Conservation (phyloP, 2,113 vertebrate genomes). For the Mastomys natalensis region DNA sequence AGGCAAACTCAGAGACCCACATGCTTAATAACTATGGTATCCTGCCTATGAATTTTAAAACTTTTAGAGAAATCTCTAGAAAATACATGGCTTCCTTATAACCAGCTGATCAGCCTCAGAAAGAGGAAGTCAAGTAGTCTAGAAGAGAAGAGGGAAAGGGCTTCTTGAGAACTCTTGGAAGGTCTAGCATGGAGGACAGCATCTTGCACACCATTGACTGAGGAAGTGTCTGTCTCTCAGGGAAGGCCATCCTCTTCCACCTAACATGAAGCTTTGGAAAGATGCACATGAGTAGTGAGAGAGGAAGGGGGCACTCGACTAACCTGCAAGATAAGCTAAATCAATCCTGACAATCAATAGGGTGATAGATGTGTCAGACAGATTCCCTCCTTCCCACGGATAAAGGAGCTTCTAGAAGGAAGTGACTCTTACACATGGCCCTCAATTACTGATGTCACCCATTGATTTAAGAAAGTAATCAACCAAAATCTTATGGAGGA, state of each 20-base stretch:
- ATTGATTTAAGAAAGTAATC: not conserved
- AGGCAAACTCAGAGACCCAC: not conserved
- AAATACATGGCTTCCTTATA: not conserved
- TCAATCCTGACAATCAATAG: not conserved
- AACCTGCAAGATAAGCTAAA: not conserved
- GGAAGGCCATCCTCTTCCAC: not conserved
- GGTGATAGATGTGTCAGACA: not conserved
- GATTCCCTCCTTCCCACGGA: not conserved
- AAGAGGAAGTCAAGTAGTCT: not conserved
- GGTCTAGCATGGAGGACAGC: not conserved
- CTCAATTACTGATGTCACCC: not conserved
- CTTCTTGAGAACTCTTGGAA: not conserved
- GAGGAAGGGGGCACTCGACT: not conserved
- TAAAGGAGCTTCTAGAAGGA: not conserved
- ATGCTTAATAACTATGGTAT: not conserved
- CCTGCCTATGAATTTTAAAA: not conserved
- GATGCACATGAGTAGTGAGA: not conserved
- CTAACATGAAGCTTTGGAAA: not conserved
- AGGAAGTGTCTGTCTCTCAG: not conserved
- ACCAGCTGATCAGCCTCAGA: not conserved
- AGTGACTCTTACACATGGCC: not conserved
- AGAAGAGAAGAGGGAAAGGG: rapidly evolving
- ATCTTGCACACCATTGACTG: not conserved
- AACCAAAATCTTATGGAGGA: not conserved
- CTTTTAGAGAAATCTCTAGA: not conserved